Conservation (phyloP, 2,888 invertebrate genomes). For the Tipula lateralis region DNA sequence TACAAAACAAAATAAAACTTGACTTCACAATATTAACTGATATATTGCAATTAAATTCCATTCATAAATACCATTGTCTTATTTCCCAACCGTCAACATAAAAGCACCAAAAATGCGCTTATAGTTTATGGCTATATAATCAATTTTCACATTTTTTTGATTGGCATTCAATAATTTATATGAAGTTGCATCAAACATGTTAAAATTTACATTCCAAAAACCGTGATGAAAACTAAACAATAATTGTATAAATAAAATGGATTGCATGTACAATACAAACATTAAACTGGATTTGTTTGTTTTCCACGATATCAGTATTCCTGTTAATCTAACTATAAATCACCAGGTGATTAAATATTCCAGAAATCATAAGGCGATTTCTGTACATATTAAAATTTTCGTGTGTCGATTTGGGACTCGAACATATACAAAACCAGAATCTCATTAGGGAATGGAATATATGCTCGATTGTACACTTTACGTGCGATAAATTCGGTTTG, state of each 20-base stretch:
- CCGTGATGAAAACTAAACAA: not conserved
- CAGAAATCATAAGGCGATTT: not conserved
- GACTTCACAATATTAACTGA: not conserved
- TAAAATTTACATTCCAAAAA: not conserved
- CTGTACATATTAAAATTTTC: not conserved
- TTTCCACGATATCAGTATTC: not conserved
- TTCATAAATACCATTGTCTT: not conserved
- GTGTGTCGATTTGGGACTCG: not conserved
- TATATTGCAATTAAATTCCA: not conserved
- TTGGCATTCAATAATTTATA: not conserved
- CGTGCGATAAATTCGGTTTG: not conserved
- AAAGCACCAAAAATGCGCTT: not conserved
- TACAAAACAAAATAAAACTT: not conserved
- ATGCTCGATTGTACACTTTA: too few relatives aligned
- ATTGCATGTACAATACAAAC: not conserved
- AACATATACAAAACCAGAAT: not conserved
- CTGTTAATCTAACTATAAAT: not conserved
- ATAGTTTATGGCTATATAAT: not conserved
- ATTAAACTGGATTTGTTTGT: not conserved
- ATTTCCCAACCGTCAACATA: not conserved
- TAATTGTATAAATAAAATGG: not conserved
- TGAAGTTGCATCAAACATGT: not conserved
- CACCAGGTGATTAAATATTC: not conserved
- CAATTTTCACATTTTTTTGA: not conserved
- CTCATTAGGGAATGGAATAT: not conserved